A percentile compares a stretch with the other conserved stretches of the same genome.
phyloP scores from a whole-genome alignment of 2,797 vertebrate genomes.

The Australoheros facetus region DNA sequence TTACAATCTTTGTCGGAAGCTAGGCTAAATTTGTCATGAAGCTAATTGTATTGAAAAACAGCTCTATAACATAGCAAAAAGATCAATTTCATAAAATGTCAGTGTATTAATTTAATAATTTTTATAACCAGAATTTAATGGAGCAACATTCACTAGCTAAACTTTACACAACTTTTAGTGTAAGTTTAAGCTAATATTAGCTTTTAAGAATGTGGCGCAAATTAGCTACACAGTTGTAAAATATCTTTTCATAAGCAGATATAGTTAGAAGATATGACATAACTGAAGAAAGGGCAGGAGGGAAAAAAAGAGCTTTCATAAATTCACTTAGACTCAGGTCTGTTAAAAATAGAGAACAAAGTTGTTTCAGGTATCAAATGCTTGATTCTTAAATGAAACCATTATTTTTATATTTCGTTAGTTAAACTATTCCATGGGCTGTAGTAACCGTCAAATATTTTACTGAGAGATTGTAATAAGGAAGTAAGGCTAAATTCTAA shows the following conservation, averaged over 20 bases:
- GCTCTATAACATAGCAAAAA: neutral
- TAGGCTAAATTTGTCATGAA: neutral
- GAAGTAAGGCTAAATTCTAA: neutral
- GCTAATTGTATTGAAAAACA: neutral
- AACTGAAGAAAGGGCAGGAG: too few species aligned
- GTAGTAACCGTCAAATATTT: neutral
- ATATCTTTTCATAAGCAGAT: too few species aligned
- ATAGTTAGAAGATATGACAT: too few species aligned
- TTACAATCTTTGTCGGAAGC: neutral
- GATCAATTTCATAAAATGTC: neutral
- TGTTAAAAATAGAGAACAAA: too few species aligned
- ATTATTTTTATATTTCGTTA: neutral
- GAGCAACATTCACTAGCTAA: neutral
- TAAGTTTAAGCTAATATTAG: neutral
- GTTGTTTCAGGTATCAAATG: too few species aligned
- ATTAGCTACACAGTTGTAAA: neutral
- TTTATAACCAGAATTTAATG: neutral
- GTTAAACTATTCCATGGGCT: neutral
- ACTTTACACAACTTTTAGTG: neutral
- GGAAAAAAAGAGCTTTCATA: too few species aligned
- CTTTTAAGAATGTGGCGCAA: neutral
- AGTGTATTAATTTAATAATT: neutral
- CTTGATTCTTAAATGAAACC: too few species aligned
- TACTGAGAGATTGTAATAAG: neutral
- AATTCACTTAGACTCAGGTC: too few species aligned